Evolutionary conservation across 2,113 vertebrate genomes (phyloP), one percentile per base, ranked within the genome.

Genomic region (Xiphophorus hellerii): DNA sequence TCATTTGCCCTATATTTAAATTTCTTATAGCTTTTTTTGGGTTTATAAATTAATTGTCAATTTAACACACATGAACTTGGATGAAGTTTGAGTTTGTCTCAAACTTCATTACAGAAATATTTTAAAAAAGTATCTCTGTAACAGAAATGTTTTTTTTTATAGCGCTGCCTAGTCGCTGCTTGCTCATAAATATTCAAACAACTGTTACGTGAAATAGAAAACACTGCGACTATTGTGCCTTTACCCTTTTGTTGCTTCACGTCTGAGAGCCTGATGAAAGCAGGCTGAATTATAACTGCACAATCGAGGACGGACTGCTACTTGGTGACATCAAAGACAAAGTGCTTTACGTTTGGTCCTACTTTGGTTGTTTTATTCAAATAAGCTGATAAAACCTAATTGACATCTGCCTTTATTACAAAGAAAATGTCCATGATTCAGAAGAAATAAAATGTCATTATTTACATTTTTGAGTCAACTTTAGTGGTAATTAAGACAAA

Each of bases 251-350:
- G 65, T 63, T 17, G 60, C 54, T 77, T 75, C 73, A 78, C 39
- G 6, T 84, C 76, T 82, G 69, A 17, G 65, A 80, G 66, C 37
- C 85, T 84, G 90, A 93, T 93, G 86, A 93, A 93, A 93, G 92
- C 84, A 48, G 66, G 14, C 84, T 84, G 71, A 77, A 66, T 37
- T 28, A 72, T 80, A 74, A 87, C 83, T 84, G 83, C 61, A n/a
- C 62, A 78, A 81, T 73, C 77, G 42, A 60, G 62, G 68, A 35
- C 63, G 22, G 64, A 71, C 60, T 48, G 3, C 66, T 64, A 71
- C 37, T 39, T 64, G 75, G 75, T 71, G 72, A 89, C 82, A 92
- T 93, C 92, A 92, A 93, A 93, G 92, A 74, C 66, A 83, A 83
- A 88, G 69, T 86, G 78, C 66, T 79, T 54, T n/a, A 67, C 75